Base-by-base conservation (phyloP, 23 tunicate genomes). In the Trididemnum miniatum region DNA sequence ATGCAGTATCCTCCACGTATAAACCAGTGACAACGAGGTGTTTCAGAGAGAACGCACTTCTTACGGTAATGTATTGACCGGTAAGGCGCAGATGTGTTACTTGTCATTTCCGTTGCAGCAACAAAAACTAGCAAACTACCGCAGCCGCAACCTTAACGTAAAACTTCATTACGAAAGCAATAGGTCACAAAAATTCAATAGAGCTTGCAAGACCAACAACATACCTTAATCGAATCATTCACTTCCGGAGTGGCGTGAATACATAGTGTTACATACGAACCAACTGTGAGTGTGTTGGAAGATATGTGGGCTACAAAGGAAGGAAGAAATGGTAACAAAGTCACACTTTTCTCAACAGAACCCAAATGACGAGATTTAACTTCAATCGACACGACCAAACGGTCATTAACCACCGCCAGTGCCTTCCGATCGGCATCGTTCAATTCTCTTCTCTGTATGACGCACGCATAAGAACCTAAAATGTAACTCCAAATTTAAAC, bases 231-330 rank as follows among this genome's bases (percentile, higher is more conserved):
- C 3, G 87, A 52, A 25, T 27, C 66, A 27, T 25, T 37, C 1
- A 83, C 62, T 5, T 20, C 35, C 28, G 33, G 51, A 37, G 50
- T 74, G 7, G 81, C 50, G 49, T 34, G 49, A 30, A 86, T 35
- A 31, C 90, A 86, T 28, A 86, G 35, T 34, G 37, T 79, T 38
- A 79, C 90, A 54, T 66, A 72, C 30, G 84, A 78, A 0, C 82
- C 77, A 22, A 30, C 72, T 32, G 22, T 52, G 18, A 86, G 5
- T 18, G 69, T 78, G 20, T 35, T 59, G 31, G 90, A 86, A 1
- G 84, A 51, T 9, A 86, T 35, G 63, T 86, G 67, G 28, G 35
- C 34, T 18, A 51, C 28, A 71, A 86, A 86, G 34, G 35, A 36
- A n/a, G 90, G 90, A 0, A 51, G 22, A 35, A 86, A 79, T 4